Base-by-base conservation (phyloP, 2,888 invertebrate genomes). In the Clunio marinus region DNA sequence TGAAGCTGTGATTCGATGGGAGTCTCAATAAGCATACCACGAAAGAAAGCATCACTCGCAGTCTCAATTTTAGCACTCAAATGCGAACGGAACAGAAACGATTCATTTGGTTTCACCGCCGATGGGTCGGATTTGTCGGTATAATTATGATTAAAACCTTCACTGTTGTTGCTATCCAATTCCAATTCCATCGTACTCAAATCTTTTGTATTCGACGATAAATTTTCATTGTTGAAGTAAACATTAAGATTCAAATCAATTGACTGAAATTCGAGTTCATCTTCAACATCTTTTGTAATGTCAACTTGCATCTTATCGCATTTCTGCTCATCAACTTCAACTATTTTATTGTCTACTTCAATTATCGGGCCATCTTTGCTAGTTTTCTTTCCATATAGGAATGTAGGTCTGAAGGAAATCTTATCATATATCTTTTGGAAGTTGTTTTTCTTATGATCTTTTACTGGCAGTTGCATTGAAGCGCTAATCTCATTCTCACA, bases 51-150 rank as follows among this genome's bases (percentile, higher is more conserved):
- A 51, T 66, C 66, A 32, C 25, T 45, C 13, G 63, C 63, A 17
- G 15, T 57, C 57, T 24, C 27, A 57, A 15, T 20, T 22, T 57
- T 32, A 70, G 75, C 74, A 67, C 75, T 76, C 24, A 75, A 75
- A 69, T 76, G 84, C 70, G 81, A 76, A 69, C 84, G 81, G 83
- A 86, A 87, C 37, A 88, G 77, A 76, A 88, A 88, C 2, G 88
- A 87, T 71, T 81, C 82, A 73, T 87, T 87, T 1, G 87, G 86
- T 72, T 83, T 80, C 68, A 84, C 80, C 15, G n/a, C 5, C 45
- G 45, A 45, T 15, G 15, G 74, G 69, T 76, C 76, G 24, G 27
- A 22, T 58, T 68, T 68, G 13, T 0, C 10, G 17, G 15, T 45
- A 5, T 3, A 45, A 45, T 5, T 4, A 25, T 24, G 22, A 27